Percentiles rank a stretch among this genome's conserved stretches.
These are phyloP conservation scores for Aegotheles bennettii DNA, from an alignment of 2,113 vertebrate species.

Conservation along the genomic window DNA sequence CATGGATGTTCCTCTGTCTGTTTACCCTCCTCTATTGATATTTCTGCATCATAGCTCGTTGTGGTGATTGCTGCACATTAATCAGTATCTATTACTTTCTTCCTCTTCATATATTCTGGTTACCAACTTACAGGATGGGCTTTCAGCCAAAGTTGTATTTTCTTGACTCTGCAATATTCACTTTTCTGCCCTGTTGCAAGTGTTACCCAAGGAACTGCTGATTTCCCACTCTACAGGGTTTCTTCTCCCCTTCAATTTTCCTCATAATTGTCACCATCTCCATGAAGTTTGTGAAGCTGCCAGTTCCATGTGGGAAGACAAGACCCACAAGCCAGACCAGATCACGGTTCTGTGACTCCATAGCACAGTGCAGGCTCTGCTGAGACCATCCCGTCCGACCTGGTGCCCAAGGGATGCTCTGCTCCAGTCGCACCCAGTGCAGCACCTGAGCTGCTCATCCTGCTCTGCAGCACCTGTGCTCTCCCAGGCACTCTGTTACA, in stretches of 20 bases:
- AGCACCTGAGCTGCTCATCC: neutral
- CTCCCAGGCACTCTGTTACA: neutral
- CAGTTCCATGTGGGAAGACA: neutral
- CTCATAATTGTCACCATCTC: neutral
- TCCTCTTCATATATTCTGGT: neutral
- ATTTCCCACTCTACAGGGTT: neutral
- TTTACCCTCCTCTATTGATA: neutral
- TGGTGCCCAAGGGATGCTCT: neutral
- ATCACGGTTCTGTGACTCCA: fast-evolving
- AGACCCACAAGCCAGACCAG: neutral
- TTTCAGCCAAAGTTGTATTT: neutral
- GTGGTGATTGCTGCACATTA: neutral
- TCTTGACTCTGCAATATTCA: neutral
- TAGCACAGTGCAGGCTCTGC: neutral
- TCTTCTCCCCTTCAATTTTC: neutral
- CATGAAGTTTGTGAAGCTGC: neutral
- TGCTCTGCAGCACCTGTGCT: neutral
- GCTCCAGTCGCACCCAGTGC: fast-evolving
- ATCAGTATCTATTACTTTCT: neutral
- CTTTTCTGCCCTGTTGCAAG: neutral
- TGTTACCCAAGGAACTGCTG: neutral
- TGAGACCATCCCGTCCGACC: neutral
- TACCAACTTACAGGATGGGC: neutral
- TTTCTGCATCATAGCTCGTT: neutral
- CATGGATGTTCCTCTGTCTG: neutral